Evolutionary conservation across 1,140 invertebrate genomes (phyloP).

Genomic region (Apis laboriosa): DNA sequence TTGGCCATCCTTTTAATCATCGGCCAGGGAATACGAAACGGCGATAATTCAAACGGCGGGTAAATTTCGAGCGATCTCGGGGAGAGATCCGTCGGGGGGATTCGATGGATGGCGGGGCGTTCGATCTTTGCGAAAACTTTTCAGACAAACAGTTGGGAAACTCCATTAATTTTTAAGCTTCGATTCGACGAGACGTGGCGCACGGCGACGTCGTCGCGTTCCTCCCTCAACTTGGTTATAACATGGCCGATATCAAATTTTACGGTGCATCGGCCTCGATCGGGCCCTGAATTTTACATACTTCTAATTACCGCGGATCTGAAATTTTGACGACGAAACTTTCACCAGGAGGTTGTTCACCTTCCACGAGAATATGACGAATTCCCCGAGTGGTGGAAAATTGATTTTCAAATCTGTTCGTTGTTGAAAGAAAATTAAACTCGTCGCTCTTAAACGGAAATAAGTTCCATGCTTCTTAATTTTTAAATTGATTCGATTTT

Average conservation of each 20-base stretch:
- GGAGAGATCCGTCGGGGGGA: neutral
- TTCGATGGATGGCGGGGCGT: neutral
- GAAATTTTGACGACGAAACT: constrained; percentile 23
- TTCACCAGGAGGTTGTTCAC: neutral
- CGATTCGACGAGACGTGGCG: neutral
- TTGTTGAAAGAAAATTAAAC: neutral
- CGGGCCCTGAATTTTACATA: constrained; percentile 3
- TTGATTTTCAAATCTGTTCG: neutral
- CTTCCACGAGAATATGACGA: too few species aligned
- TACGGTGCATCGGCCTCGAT: neutral
- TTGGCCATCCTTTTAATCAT: neutral
- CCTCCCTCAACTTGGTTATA: constrained; percentile 16
- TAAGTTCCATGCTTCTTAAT: too few species aligned
- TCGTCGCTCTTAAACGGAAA: neutral
- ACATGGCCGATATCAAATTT: constrained; percentile 21
- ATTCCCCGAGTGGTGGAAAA: neutral
- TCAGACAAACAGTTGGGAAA: constrained; percentile 2
- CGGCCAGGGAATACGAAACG: too few species aligned
- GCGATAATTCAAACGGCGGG: neutral
- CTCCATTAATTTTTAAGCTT: constrained; percentile 34
- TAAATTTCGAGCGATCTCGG: neutral
- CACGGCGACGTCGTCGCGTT: neutral
- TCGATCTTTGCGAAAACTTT: neutral
- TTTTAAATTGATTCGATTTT: too few species aligned
- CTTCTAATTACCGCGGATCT: constrained; percentile 1